Evolutionary conservation across 2,888 invertebrate genomes (phyloP).

Genomic region (Caenorhabditis becei): DNA sequence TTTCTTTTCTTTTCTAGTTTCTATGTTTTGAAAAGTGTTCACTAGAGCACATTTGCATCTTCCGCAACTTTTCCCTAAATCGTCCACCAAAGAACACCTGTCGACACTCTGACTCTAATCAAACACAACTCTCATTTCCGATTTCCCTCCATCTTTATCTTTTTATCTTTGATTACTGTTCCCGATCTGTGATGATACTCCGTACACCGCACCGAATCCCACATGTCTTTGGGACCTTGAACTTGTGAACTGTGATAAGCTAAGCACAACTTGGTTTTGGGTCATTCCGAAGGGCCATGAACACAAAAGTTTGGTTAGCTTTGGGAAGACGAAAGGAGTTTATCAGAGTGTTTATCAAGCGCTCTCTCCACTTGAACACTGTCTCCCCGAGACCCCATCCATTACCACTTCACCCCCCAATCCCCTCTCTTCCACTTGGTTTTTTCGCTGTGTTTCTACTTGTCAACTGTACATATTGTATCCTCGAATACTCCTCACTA

Average conservation of each 20-base stretch:
- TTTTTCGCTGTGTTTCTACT: slow-evolving; percentile 36
- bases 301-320: neutral
- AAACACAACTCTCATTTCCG: neutral
- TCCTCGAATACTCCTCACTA: neutral
- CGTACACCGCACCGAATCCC: neutral
- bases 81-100: neutral
- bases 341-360: slow-evolving; percentile 52
- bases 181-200: slow-evolving; percentile 7
- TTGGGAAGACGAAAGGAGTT: slow-evolving; percentile 20
- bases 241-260: neutral
- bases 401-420: slow-evolving; percentile 49
- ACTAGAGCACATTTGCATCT: too few species aligned
- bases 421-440: slow-evolving; percentile 15
- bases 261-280: neutral
- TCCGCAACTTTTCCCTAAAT: neutral
- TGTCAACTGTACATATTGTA: slow-evolving; percentile 33
- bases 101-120: neutral
- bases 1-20: neutral
- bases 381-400: slow-evolving; percentile 36
- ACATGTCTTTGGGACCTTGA: neutral
- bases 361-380: slow-evolving; percentile 41
- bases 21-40: neutral
- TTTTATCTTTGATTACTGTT: neutral
- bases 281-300: neutral
- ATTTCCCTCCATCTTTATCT: too few species aligned